These are phyloP conservation scores for Scaptomyza flava DNA, from an alignment of 2,888 invertebrate genomes.

Conservation along the genomic window DNA sequence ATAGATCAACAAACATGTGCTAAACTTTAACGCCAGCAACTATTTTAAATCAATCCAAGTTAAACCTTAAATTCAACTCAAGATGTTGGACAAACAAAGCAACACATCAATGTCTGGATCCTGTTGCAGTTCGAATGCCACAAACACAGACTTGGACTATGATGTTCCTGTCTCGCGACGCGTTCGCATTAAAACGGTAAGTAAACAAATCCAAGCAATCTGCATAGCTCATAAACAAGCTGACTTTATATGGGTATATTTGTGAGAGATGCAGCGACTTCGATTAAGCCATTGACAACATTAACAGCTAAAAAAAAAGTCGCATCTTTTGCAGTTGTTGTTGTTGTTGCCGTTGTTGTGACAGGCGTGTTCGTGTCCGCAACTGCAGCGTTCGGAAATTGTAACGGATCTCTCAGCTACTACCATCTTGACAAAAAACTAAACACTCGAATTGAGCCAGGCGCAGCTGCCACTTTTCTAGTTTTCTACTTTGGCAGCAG, in stretches of 20 bases:
- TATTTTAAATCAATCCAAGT: background rate
- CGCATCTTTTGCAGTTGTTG: slow-evolving; percentile 15
- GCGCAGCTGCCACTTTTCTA: slow-evolving; percentile 38
- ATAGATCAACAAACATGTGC: slow-evolving; percentile 2
- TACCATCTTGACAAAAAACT: slow-evolving; percentile 24
- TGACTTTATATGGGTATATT: slow-evolving; percentile 39
- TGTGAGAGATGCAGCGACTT: slow-evolving; percentile 46
- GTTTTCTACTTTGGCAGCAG: slow-evolving; percentile 30
- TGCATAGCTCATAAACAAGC: slow-evolving; percentile 53
- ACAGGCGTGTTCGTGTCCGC: slow-evolving; percentile 56
- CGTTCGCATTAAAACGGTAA: slow-evolving; percentile 80
- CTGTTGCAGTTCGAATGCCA: slow-evolving; percentile 72
- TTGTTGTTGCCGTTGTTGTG: slow-evolving; percentile 51
- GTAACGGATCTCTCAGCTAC: slow-evolving; percentile 53
- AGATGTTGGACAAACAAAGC: slow-evolving; percentile 81
- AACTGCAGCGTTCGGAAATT: slow-evolving; percentile 39
- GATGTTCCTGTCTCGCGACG: slow-evolving; percentile 82
- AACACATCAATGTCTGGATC: slow-evolving; percentile 61
- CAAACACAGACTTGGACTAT: slow-evolving; percentile 77
- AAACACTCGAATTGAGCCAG: slow-evolving; percentile 39
- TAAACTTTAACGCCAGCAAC: slow-evolving; percentile 5
- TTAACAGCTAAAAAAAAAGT: slow-evolving; percentile 24
- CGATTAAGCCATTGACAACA: slow-evolving; percentile 69
- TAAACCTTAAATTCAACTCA: slow-evolving; percentile 8
- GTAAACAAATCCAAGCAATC: slow-evolving; percentile 37